A percentile compares a stretch with the other conserved stretches of the same genome.
phyloP scores from a whole-genome alignment of 1,140 invertebrate genomes.

The Cecropterus lyciades region DNA sequence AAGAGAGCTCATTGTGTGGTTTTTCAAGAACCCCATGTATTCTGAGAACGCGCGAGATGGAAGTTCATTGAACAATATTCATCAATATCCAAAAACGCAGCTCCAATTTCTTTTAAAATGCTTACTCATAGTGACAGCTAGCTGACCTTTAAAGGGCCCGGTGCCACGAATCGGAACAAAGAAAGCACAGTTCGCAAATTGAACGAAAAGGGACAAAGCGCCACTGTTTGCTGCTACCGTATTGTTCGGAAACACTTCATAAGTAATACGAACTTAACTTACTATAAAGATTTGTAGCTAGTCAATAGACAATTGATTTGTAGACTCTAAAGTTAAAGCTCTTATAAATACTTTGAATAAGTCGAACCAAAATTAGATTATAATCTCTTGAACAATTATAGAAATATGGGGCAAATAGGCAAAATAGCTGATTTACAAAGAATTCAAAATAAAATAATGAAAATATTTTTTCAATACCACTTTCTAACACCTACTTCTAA shows the following conservation, averaged over 20 bases:
- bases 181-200: slow-evolving; percentile 44
- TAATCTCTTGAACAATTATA: no score
- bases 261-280: slow-evolving; percentile 24
- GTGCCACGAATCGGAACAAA: slow-evolving; percentile 45
- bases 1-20: background rate
- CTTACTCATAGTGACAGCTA: slow-evolving; percentile 13
- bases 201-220: slow-evolving; percentile 48
- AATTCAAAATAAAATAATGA: no score
- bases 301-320: slow-evolving; percentile 2
- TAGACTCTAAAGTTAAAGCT: no score
- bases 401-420: no score
- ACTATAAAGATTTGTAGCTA: background rate
- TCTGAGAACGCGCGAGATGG: background rate
- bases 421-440: no score
- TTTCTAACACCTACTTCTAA: no score
- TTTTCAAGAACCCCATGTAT: background rate
- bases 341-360: no score
- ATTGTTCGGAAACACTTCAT: slow-evolving; percentile 30
- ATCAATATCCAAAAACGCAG: background rate
- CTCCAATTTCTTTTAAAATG: slow-evolving; percentile 19
- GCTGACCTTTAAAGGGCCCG: slow-evolving; percentile 38
- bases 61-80: background rate
- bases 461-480: no score
- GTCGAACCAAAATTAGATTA: no score
- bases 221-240: slow-evolving; percentile 41